Percentiles rank a stretch among this genome's conserved stretches.
Conservation (phyloP, 2,113 vertebrate species). For the Xenopus tropicalis region UCB_Xtro_10.0 CM004444.2:130907501-130908000, state of each 20-base stretch:
- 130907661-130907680: conserved; percentile 34
- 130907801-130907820: conserved; percentile 43
- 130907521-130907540: no score
- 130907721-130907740: conserved; percentile 69
- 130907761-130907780: conserved; percentile 66
- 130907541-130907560: no score
- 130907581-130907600: no score
- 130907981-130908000: conserved; percentile 12
- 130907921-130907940: conserved; percentile 32
- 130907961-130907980: conserved; percentile 29
- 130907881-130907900: conserved; percentile 44
- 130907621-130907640: conserved; percentile 36
- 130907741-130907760: conserved; percentile 58
- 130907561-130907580: no score
- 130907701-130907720: conserved; percentile 60
- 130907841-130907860: conserved; percentile 43
- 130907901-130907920: conserved; percentile 28
- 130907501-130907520: no score
- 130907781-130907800: conserved; percentile 49
- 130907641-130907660: conserved; percentile 33
- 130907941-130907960: conserved; percentile 20
- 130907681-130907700: conserved; percentile 34
- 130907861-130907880: conserved; percentile 31
- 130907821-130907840: conserved; percentile 44
- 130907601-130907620: not conserved